phyloP scores from a whole-genome alignment of 2,888 invertebrate genomes.

The Drosophila emarginata region DNA sequence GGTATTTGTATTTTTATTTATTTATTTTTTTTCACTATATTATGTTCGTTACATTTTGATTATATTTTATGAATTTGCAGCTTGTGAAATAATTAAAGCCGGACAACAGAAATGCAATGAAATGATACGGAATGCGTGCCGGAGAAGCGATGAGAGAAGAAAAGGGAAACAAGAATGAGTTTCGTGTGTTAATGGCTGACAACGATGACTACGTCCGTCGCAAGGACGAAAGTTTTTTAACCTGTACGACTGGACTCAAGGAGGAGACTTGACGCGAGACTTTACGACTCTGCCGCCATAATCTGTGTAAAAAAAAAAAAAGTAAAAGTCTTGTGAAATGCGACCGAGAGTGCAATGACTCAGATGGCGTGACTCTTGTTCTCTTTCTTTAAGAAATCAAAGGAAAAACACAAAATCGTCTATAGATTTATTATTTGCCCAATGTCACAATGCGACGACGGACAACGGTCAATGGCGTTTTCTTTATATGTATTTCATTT shows the following conservation, averaged over 20 bases:
- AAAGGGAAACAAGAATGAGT: not conserved
- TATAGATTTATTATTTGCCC: constrained; percentile 37
- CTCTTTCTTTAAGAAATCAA: constrained; percentile 66
- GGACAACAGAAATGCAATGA: constrained; percentile 20
- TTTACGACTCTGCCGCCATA: constrained; percentile 45
- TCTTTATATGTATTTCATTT: not conserved
- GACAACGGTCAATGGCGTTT: constrained; percentile 70
- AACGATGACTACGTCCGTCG: not conserved
- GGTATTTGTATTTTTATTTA: not conserved
- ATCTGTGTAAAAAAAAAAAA: constrained; percentile 28
- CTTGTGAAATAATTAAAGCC: constrained; percentile 41
- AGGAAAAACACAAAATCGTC: constrained; percentile 31
- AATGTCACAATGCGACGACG: constrained; percentile 57
- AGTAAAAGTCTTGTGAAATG: constrained; percentile 39
- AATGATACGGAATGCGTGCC: constrained; percentile 11
- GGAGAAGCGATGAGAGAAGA: not conserved
- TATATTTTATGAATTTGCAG: constrained; percentile 12
- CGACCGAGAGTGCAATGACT: constrained; percentile 65
- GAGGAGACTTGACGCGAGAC: constrained; percentile 34
- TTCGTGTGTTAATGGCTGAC: not conserved
- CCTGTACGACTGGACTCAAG: constrained; percentile 32
- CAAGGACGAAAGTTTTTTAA: constrained; percentile 47
- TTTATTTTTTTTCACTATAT: not conserved
- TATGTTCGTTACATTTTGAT: not conserved
- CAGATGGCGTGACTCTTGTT: constrained; percentile 75